A percentile compares a stretch with the other conserved stretches of the same genome.
Conservation (phyloP, 2,797 vertebrate species). For the Xenopus petersii region DNA sequence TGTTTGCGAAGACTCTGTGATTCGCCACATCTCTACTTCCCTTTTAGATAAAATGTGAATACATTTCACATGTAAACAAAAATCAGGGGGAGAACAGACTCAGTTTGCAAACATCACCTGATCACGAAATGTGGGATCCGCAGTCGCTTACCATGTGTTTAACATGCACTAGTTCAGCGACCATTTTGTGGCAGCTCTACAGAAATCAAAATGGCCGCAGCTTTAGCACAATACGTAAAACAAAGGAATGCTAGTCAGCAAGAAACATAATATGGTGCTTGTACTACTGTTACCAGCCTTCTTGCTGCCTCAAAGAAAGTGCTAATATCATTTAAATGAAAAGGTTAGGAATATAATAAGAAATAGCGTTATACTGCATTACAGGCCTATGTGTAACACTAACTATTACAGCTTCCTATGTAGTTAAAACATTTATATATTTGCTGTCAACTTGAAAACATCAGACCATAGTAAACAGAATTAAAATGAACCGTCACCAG, state of each 20-base stretch:
- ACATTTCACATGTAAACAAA: too few species aligned
- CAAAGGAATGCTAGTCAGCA: neutral
- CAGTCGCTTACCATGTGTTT: neutral
- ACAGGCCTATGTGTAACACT: neutral
- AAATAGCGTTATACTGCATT: too few species aligned
- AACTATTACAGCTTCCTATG: neutral
- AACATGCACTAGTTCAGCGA: neutral
- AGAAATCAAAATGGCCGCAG: constrained; percentile 35
- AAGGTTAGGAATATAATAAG: neutral
- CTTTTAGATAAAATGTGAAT: too few species aligned
- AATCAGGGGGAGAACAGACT: too few species aligned
- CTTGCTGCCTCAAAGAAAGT: too few species aligned
- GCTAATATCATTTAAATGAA: neutral
- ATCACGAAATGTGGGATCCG: neutral
- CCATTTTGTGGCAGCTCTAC: constrained; percentile 32
- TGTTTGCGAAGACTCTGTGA: too few species aligned
- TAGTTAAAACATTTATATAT: neutral
- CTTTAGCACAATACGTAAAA: constrained; percentile 1
- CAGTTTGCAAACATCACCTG: too few species aligned
- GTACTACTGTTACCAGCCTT: too few species aligned
- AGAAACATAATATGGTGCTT: neutral
- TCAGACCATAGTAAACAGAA: neutral
- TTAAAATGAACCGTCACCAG: neutral
- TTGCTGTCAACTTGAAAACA: neutral
- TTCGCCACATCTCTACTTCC: too few species aligned